Evolutionary conservation across 2,888 invertebrate genomes (phyloP).

Genomic region (Trichogramma dendrolimi): DNA sequence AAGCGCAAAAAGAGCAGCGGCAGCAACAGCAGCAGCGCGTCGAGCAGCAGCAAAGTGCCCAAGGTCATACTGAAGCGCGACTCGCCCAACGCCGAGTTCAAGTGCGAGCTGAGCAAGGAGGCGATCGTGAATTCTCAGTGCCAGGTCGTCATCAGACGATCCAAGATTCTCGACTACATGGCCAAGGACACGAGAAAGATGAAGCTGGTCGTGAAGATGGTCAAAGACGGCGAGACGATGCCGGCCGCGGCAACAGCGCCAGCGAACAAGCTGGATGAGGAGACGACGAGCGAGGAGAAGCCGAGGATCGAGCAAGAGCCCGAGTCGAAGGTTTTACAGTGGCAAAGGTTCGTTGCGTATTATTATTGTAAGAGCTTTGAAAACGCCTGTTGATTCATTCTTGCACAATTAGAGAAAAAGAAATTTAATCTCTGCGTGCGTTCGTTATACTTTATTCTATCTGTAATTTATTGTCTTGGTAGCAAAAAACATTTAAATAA

Average conservation of each 20-base stretch:
- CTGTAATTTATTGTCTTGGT: too few species aligned
- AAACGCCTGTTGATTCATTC: too few species aligned
- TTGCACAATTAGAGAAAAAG: too few species aligned
- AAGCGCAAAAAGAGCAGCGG: constrained; percentile 21
- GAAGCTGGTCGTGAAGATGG: constrained; percentile 34
- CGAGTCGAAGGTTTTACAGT: constrained; percentile 23
- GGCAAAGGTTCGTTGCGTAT: constrained; percentile 16
- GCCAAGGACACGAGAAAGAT: constrained; percentile 43
- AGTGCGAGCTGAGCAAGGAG: constrained; percentile 47
- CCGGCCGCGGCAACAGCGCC: constrained; percentile 10
- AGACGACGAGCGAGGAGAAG: constrained; percentile 4
- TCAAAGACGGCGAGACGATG: constrained; percentile 20
- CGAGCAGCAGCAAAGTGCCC: constrained; percentile 42
- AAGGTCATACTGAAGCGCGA: constrained; percentile 49
- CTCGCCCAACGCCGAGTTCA: constrained; percentile 47
- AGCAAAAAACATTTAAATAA: too few species aligned
- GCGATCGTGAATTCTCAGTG: constrained; percentile 44
- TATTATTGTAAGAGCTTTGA: too few species aligned
- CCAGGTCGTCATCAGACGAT: constrained; percentile 45
- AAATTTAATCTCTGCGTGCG: too few species aligned
- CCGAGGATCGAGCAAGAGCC: not conserved
- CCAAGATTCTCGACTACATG: constrained; percentile 45
- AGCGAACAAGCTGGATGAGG: constrained; percentile 3
- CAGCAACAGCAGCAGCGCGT: constrained; percentile 12
- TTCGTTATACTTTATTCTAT: too few species aligned